These are phyloP conservation scores for Acrocephalus kingi DNA, from an alignment of 2,113 vertebrate species.

Conservation along the genomic window DNA sequence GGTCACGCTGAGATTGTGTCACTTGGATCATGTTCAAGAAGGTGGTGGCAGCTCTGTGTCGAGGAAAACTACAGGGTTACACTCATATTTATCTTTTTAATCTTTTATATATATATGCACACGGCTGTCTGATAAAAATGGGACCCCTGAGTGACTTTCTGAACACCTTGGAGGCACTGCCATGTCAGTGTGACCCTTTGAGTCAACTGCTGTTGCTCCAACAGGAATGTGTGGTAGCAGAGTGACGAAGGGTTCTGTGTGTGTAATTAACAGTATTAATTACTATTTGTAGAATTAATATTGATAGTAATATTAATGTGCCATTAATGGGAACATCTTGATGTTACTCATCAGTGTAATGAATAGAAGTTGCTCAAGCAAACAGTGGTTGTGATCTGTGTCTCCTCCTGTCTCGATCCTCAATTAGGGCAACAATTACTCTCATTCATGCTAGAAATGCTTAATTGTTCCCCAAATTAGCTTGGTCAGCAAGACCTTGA, in stretches of 20 bases:
- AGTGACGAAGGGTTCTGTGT: background rate
- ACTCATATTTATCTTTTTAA: background rate
- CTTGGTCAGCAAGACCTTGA: conserved; percentile 47
- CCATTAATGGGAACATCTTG: background rate
- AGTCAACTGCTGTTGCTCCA: background rate
- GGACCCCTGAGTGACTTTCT: background rate
- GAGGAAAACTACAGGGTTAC: background rate
- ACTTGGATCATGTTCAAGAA: background rate
- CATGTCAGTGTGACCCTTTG: background rate
- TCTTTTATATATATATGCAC: background rate
- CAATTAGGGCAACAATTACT: background rate
- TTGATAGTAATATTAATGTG: background rate
- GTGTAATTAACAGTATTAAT: background rate
- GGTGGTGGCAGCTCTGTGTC: background rate
- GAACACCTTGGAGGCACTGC: background rate
- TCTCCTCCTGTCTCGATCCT: background rate
- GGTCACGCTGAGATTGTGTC: background rate
- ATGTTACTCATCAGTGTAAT: background rate
- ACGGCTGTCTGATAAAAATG: background rate
- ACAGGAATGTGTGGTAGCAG: background rate
- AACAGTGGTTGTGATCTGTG: background rate
- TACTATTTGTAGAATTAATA: background rate
- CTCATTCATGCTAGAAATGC: background rate
- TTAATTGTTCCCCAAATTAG: conserved; percentile 23
- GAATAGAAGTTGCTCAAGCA: background rate